Conservation (phyloP, 2,888 invertebrate species). For the Netelia inedita region DNA sequence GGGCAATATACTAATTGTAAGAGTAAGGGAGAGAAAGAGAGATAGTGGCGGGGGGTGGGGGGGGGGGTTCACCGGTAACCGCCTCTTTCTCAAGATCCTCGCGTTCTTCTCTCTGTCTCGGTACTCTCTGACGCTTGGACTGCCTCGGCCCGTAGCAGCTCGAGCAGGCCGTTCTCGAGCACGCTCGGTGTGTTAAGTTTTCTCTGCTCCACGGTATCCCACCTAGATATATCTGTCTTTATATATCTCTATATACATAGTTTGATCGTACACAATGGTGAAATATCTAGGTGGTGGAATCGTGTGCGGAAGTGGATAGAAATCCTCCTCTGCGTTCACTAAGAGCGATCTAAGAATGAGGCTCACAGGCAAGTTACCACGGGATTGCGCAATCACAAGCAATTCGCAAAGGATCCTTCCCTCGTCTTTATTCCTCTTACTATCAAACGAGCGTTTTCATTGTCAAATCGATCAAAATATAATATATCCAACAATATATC, state of each 20-base stretch:
- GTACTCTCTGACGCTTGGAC: constrained; percentile 33
- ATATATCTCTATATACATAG: constrained; percentile 14
- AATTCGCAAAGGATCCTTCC: constrained; percentile 37
- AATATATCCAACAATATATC: constrained; percentile 2
- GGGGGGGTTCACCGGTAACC: constrained; percentile 49
- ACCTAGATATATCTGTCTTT: not conserved
- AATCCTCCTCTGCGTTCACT: not conserved
- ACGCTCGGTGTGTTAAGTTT: constrained; percentile 26
- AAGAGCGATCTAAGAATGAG: constrained; percentile 7
- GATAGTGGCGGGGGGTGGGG: constrained; percentile 25
- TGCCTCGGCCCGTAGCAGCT: constrained; percentile 23
- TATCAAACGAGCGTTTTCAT: constrained; percentile 24
- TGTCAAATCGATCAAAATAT: constrained; percentile 28
- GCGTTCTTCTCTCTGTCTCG: constrained; percentile 76
- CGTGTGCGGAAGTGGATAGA: constrained; percentile 48
- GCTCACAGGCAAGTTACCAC: constrained; percentile 41
- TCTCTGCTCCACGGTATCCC: not conserved
- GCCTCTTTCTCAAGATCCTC: constrained; percentile 80
- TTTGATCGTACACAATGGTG: constrained; percentile 16
- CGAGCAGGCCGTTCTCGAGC: constrained; percentile 44
- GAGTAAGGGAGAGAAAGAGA: constrained; percentile 56
- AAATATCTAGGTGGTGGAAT: constrained; percentile 30
- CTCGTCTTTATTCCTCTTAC: constrained; percentile 14
- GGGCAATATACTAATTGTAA: constrained; percentile 37
- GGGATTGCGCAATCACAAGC: constrained; percentile 45